phyloP scores from a whole-genome alignment of 2,888 invertebrate genomes.

The Lysandra bellargus region DNA sequence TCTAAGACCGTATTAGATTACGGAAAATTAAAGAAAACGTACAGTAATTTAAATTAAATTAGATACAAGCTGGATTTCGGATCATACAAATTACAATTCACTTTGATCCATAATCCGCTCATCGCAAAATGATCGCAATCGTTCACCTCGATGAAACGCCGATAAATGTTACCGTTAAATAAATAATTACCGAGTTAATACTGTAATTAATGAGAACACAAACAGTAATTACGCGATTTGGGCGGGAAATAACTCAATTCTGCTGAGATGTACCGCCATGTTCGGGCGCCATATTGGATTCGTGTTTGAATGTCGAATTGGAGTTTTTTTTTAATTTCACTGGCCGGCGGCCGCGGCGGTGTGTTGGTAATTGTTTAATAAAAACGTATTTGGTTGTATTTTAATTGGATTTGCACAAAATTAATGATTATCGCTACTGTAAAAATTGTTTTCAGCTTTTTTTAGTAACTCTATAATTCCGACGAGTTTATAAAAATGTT shows the following conservation, averaged over 20 bases:
- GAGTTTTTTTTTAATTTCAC: slow-evolving; percentile 30
- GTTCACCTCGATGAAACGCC: slow-evolving; percentile 6
- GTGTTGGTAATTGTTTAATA: background rate
- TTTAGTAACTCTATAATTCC: too few species aligned
- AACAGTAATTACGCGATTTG: slow-evolving; percentile 57
- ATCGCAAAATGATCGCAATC: slow-evolving; percentile 6
- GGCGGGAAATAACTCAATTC: slow-evolving; percentile 57
- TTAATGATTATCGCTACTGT: background rate
- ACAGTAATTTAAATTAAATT: too few species aligned
- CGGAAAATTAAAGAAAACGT: too few species aligned
- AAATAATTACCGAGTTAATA: slow-evolving; percentile 36
- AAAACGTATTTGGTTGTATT: slow-evolving; percentile 12
- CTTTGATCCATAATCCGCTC: slow-evolving; percentile 2
- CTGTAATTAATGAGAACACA: slow-evolving; percentile 44
- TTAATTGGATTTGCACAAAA: background rate
- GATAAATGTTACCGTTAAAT: slow-evolving; percentile 20
- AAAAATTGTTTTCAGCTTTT: background rate
- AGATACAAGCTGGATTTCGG: background rate
- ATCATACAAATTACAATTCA: background rate
- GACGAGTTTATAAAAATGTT: too few species aligned
- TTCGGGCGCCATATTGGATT: slow-evolving; percentile 54
- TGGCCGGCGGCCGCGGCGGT: background rate
- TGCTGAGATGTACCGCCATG: slow-evolving; percentile 58
- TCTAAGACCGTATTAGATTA: too few species aligned
- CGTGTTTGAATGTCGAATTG: slow-evolving; percentile 47